A percentile compares a stretch with the other conserved stretches of the same genome.
These are phyloP conservation scores for Drosophila mojavensis DNA, from an alignment of 1,140 invertebrate species.

Conservation along the genomic window DNA sequence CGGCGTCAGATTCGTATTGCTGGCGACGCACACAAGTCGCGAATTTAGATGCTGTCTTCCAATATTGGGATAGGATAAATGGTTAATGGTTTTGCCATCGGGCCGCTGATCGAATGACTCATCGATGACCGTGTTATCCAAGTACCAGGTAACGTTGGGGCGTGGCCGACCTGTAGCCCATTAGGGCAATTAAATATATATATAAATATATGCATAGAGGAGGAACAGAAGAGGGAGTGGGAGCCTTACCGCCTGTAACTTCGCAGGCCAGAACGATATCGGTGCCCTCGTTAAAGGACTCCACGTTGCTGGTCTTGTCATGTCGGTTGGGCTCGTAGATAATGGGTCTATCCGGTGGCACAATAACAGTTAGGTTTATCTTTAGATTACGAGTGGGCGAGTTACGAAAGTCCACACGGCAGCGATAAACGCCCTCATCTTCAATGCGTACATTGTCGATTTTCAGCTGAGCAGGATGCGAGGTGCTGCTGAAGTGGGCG, in stretches of 20 bases:
- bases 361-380: conserved; percentile 94
- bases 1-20: conserved; percentile 92
- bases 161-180: conserved; percentile 88
- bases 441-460: conserved; percentile 89
- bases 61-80: conserved; percentile 89
- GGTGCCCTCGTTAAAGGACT: conserved; percentile 94
- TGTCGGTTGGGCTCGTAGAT: conserved; percentile 93
- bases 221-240: no score
- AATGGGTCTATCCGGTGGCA: conserved; percentile 92
- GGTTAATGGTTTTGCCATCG: conserved; percentile 90
- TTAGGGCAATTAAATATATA: no score
- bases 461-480: conserved; percentile 88
- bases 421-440: conserved; percentile 93
- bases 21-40: conserved; percentile 92
- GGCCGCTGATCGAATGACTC: conserved; percentile 89
- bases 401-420: conserved; percentile 94
- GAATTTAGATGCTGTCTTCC: conserved; percentile 91
- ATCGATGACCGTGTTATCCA: conserved; percentile 92
- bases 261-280: conserved; percentile 93
- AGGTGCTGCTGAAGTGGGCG: conserved; percentile 89
- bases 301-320: conserved; percentile 91
- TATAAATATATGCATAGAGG: background rate
- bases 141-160: conserved; percentile 92
- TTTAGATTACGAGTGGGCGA: conserved; percentile 93
- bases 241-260: conserved; percentile 92